Evolutionary conservation across 2,113 vertebrate genomes (phyloP), one percentile per base, ranked within the genome.

Genomic region (Pteronura brasiliensis): DNA sequence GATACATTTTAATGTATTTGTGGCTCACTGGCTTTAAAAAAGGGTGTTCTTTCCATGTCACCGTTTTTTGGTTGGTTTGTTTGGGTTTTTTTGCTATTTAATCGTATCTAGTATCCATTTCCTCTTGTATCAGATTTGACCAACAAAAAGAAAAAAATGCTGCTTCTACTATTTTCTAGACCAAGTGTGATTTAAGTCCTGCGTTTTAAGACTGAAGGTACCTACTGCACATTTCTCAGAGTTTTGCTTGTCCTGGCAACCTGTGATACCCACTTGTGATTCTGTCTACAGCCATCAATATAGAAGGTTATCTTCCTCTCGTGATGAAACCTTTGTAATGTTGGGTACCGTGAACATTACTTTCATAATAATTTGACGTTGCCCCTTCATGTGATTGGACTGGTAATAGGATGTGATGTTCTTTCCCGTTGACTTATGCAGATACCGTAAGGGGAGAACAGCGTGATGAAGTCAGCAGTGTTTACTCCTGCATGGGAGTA

Each of bases 101-200:
- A 55, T 49, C 79, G 34, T 34, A 44, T 49, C 91, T 98, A 63
- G 55, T 63, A 57, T n/a, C 29, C 34, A 57, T 96, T 72, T 93
- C 15, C 14, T 76, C 39, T 94, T 86, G 87, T 10, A 52, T 80
- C 34, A 72, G 29, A 49, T 96, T 84, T 96, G 95, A 90, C 55
- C 39, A 80, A 80, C 69, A 71, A 91, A 79, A 72, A 55, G 47
- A 52, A 92, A 95, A 95, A 96, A 92, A 31, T 36, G 59, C 36
- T 25, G 12, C 67, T 82, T 63, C 83, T 83, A 20, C 12, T 13
- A 39, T 13, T 84, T 96, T 83, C 67, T 97, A 90, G 80, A 55
- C 71, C 4, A 1, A 76, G 6, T 57, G 44, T 52, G 85, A 63
- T 71, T 69, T 89, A 81, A 95, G 36, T 67, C 23, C n/a, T 90